A percentile compares a stretch with the other conserved stretches of the same genome.
phyloP scores from a whole-genome alignment of 2,888 invertebrate species.

The Scrobipalpa costella region DNA sequence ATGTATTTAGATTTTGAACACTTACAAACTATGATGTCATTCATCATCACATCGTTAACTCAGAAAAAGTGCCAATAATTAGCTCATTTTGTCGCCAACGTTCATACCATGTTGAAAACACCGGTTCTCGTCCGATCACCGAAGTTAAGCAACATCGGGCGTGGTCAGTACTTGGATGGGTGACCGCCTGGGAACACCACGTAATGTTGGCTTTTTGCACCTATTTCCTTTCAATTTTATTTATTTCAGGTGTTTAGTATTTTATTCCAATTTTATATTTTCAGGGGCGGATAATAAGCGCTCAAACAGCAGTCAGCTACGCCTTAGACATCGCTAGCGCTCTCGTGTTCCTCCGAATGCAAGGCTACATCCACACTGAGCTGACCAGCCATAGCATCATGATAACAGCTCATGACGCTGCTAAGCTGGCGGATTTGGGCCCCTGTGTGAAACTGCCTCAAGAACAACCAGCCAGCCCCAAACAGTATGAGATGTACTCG shows the following conservation, averaged over 20 bases:
- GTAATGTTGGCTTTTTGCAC: slow-evolving; percentile 18
- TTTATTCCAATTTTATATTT: slow-evolving; percentile 22
- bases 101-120: slow-evolving; percentile 24
- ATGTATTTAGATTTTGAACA: no score
- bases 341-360: slow-evolving; percentile 71
- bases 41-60: no score
- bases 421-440: slow-evolving; percentile 70
- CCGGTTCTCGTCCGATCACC: slow-evolving; percentile 75
- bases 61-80: no score
- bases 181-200: slow-evolving; percentile 48
- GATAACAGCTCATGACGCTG: slow-evolving; percentile 65
- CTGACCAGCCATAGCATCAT: slow-evolving; percentile 68
- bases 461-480: slow-evolving; percentile 34
- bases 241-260: no score
- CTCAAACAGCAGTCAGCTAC: slow-evolving; percentile 67
- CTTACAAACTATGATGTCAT: no score
- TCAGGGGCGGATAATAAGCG: slow-evolving; percentile 67
- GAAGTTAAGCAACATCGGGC: slow-evolving; percentile 76
- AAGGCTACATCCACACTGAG: slow-evolving; percentile 71
- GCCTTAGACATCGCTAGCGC: slow-evolving; percentile 72
- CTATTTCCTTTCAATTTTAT: no score
- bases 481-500: slow-evolving; percentile 56
- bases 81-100: slow-evolving; percentile 36
- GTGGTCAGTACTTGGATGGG: slow-evolving; percentile 77
- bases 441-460: slow-evolving; percentile 52